Percentiles rank a stretch among this genome's conserved stretches.
These are phyloP conservation scores for Andricus grossulariae DNA, from an alignment of 1,140 invertebrate species.

Conservation along the genomic window DNA sequence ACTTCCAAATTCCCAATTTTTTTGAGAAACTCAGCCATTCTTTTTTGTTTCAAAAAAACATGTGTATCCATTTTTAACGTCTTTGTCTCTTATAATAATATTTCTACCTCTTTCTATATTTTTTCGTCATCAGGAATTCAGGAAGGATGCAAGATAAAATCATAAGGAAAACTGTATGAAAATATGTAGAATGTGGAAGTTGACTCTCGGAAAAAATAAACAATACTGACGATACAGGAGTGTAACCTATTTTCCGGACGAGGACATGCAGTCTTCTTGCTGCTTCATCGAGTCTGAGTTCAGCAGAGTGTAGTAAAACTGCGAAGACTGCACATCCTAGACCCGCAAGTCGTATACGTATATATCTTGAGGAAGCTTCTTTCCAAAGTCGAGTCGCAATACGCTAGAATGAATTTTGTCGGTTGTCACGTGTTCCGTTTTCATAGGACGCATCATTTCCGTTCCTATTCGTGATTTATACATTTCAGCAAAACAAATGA, in stretches of 20 bases:
- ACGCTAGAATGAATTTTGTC: conserved; percentile 8
- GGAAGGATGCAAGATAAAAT: background rate
- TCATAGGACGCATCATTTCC: background rate
- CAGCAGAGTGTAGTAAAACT: background rate
- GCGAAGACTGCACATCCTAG: conserved; percentile 1
- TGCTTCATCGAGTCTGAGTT: conserved; percentile 18
- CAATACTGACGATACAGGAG: background rate
- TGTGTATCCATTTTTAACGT: no score
- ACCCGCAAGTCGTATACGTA: background rate
- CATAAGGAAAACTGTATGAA: background rate
- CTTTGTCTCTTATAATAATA: no score
- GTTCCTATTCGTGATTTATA: background rate
- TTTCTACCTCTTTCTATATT: no score
- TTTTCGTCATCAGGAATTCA: no score
- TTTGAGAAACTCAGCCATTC: no score
- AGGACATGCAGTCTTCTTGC: background rate
- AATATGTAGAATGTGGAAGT: background rate
- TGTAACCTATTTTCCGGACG: background rate
- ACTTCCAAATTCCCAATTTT: no score
- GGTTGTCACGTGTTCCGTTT: background rate
- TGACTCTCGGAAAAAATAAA: background rate
- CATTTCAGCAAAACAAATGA: no score
- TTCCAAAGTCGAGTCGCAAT: background rate
- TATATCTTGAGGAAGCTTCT: conserved; percentile 3
- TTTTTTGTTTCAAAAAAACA: no score